Evolutionary conservation across 2,888 invertebrate species (phyloP), one percentile per base, ranked within the genome.

Genomic region (Tipula helvola): DNA sequence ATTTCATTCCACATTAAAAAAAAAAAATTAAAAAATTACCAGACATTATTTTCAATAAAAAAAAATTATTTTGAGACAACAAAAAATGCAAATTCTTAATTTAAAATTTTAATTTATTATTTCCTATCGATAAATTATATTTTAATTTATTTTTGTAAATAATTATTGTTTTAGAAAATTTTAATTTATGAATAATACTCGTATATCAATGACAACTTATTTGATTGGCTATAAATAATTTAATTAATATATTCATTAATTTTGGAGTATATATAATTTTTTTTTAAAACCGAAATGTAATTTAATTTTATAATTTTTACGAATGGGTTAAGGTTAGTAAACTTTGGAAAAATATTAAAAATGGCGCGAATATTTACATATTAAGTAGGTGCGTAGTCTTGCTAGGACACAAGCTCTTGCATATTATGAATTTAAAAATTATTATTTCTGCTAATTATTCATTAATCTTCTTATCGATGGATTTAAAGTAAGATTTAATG

Each of bases 31-130:
- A 18, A 0, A 28, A 12, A 10, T 71, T 71, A 12, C 71, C 71
- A 28, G 71, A 71, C 71, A 71, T 71, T 28, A 71, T 28, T 71
- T 71, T 18, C 18, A 57, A 16, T 57, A 57, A 57, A 57, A 57
- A 71, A 71, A 28, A 18, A 28, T 71, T 10, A 71, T 71, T 71
- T 71, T 71, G 18, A 71, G 71, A 71, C 71, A 71, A 71, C 71
- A 7, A 71, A 71, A 71, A 71, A 71, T 71, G 71, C 71, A 71
- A 71, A 71, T 71, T 71, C 8, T 71, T 71, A 71, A 71, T 71
- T 71, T 71, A 71, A 71, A 71, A 71, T 71, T 71, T 71, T 71
- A 71, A 71, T 71, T 71, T 71, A 71, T 71, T 71, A 71, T 71
- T 71, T 71, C 71, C 71, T 71, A 71, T 71, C 71, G 71, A 71